A percentile compares a stretch with the other conserved stretches of the same genome.
Conservation (phyloP, 2,888 invertebrate genomes). For the Chouioia cunea region DNA sequence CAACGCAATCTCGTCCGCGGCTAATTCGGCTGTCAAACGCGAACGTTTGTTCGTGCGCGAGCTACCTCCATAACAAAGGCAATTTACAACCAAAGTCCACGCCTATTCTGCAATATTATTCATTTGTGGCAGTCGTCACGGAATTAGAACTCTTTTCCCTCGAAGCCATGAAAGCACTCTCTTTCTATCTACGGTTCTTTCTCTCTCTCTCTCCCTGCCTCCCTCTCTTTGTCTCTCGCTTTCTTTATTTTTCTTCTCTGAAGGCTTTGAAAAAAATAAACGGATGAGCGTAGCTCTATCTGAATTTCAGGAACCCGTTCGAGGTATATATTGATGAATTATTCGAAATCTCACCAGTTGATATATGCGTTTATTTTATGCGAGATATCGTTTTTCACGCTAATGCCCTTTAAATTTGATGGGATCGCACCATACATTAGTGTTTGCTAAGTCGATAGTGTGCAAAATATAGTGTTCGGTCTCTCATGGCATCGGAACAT, state of each 20-base stretch:
- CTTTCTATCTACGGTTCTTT: no score
- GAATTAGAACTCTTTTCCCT: slow-evolving; percentile 15
- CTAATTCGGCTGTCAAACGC: no score
- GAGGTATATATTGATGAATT: slow-evolving; percentile 15
- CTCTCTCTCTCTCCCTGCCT: slow-evolving; percentile 1
- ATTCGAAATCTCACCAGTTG: slow-evolving; percentile 8
- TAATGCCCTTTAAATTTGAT: slow-evolving; percentile 33
- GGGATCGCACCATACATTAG: background rate
- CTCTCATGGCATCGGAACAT: slow-evolving; percentile 30
- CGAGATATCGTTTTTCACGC: slow-evolving; percentile 37
- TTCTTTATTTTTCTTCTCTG: background rate
- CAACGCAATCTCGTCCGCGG: no score
- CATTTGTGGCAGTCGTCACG: background rate
- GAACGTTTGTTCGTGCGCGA: no score
- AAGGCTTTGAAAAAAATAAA: slow-evolving; percentile 21
- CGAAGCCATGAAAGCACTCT: no score
- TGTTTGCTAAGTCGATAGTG: background rate
- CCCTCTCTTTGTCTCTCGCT: no score
- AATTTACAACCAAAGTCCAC: background rate
- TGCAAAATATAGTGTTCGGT: no score
- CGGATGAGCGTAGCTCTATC: slow-evolving; percentile 5
- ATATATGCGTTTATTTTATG: background rate
- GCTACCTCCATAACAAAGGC: no score
- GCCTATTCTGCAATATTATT: slow-evolving; percentile 15
- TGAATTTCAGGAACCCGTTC: slow-evolving; percentile 5